These are phyloP conservation scores for Macquaria ambigua DNA, from an alignment of 2,113 vertebrate genomes.

Conservation along the genomic window DNA sequence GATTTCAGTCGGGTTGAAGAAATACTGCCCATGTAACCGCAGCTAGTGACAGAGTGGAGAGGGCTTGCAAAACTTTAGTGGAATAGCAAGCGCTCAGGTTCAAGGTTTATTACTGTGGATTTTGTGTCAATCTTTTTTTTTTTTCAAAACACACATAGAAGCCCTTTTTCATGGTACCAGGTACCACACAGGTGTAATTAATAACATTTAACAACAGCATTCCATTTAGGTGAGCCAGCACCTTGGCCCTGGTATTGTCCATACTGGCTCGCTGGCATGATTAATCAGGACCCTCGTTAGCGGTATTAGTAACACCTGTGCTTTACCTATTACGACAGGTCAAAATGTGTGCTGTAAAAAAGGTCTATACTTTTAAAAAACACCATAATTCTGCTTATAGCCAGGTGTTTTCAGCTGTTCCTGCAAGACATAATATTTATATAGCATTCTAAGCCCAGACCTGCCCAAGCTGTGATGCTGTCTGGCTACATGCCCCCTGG, in stretches of 20 bases:
- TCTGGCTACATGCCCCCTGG: background rate
- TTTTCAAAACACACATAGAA: no score
- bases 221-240: background rate
- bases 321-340: background rate
- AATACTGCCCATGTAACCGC: no score
- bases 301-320: background rate
- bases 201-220: background rate
- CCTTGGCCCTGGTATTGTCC: no score
- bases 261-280: background rate
- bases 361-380: background rate
- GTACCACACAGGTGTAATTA: background rate
- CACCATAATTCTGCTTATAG: background rate
- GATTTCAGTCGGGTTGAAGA: no score
- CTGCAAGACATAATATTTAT: background rate
- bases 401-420: background rate
- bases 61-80: background rate
- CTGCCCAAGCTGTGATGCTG: background rate
- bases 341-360: background rate
- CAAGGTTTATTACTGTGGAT: background rate
- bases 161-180: background rate
- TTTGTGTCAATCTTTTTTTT: background rate
- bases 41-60: background rate
- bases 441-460: background rate
- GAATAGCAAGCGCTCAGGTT: background rate
- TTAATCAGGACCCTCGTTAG: background rate